phyloP scores from a whole-genome alignment of 1,140 invertebrate genomes.

The Lasaia peninsularis region DNA sequence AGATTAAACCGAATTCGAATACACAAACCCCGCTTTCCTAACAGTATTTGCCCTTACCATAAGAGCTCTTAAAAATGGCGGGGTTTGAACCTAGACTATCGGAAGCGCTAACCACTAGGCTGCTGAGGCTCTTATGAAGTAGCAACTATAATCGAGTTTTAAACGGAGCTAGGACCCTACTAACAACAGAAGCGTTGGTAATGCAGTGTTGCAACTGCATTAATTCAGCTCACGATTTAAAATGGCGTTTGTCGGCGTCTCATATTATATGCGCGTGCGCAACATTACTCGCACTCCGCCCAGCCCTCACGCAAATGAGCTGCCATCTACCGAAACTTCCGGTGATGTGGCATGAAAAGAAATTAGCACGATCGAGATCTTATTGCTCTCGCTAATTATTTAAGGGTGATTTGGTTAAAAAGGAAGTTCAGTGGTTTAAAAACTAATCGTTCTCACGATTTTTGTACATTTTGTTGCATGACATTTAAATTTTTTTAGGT shows the following conservation, averaged over 20 bases:
- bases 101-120: too few relatives aligned
- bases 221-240: conserved; percentile 1
- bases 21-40: too few relatives aligned
- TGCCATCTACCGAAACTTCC: background rate
- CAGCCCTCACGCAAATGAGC: conserved; percentile 5
- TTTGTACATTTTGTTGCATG: too few relatives aligned
- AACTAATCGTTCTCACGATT: too few relatives aligned
- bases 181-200: background rate
- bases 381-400: too few relatives aligned
- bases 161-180: background rate
- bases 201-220: background rate
- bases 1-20: too few relatives aligned
- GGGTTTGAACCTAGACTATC: too few relatives aligned
- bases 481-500: too few relatives aligned
- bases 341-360: background rate
- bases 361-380: conserved; percentile 5
- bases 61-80: too few relatives aligned
- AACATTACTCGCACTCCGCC: background rate
- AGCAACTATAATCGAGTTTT: too few relatives aligned
- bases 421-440: background rate
- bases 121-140: too few relatives aligned
- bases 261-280: conserved; percentile 5
- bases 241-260: background rate
- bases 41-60: too few relatives aligned
- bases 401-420: background rate